Percentiles rank a stretch among this genome's conserved stretches.
phyloP scores from a whole-genome alignment of 2,797 vertebrate genomes.

The Pogoniulus pusillus region DNA sequence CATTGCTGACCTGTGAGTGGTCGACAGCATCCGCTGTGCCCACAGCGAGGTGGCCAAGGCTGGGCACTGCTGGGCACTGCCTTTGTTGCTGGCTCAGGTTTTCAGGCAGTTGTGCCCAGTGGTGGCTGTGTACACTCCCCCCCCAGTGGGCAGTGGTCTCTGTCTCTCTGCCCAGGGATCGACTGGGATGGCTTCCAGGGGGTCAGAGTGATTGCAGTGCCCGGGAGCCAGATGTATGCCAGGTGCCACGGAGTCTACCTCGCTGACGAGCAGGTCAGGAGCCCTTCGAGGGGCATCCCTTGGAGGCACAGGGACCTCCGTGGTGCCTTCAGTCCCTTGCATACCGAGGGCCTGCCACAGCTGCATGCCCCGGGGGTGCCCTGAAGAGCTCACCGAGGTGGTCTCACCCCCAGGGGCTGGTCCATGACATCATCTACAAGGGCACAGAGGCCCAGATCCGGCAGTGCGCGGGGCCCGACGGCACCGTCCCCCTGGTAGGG shows the following conservation, averaged over 20 bases:
- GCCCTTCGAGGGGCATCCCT: not conserved
- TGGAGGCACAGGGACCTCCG: not conserved
- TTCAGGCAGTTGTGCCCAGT: not conserved
- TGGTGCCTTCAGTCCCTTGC: fast-evolving
- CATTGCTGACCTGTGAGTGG: fast-evolving
- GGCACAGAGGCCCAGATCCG: conserved; percentile 81
- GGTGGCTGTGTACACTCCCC: fast-evolving
- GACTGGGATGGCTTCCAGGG: conserved; percentile 86
- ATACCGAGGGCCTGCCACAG: not conserved
- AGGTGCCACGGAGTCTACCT: conserved; percentile 89
- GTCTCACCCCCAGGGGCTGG: conserved; percentile 74
- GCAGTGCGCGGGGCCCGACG: conserved; percentile 77
- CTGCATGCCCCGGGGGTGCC: not conserved
- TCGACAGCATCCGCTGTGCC: fast-evolving
- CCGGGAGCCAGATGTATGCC: conserved; percentile 83
- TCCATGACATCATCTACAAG: conserved; percentile 87
- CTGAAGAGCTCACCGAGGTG: not conserved
- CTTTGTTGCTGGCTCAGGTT: fast-evolving
- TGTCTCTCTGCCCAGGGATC: conserved; percentile 67
- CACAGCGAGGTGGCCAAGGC: fast-evolving
- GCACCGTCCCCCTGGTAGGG: conserved; percentile 87
- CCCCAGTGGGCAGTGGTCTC: not conserved
- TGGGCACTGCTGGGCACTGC: not conserved
- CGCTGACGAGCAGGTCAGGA: conserved; percentile 78
- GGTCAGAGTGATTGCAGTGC: conserved; percentile 85